Evolutionary conservation across 1,140 invertebrate genomes (phyloP).

Genomic region (Heliconius hewitsoni): DNA sequence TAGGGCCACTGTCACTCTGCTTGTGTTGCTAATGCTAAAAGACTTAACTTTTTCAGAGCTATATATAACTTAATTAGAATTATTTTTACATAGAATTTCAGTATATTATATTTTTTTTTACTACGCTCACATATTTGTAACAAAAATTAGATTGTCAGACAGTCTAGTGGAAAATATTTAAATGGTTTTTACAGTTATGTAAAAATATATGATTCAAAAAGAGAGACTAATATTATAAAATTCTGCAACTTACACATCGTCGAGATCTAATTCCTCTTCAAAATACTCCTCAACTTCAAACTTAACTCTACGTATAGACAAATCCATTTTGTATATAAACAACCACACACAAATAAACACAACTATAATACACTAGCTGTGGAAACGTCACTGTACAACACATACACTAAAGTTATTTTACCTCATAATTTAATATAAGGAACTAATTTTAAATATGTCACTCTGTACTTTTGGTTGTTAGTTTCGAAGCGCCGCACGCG

Average conservation of each 20-base stretch:
- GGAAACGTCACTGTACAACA: neutral
- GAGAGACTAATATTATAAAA: no score
- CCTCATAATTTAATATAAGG: constrained; percentile 22
- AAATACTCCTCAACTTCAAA: constrained; percentile 56
- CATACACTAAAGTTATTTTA: constrained; percentile 39
- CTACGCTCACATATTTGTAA: no score
- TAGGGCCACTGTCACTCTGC: no score
- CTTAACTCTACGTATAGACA: constrained; percentile 64
- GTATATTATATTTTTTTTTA: no score
- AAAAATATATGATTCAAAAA: no score
- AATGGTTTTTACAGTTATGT: no score
- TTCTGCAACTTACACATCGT: constrained; percentile 50
- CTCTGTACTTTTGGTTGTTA: constrained; percentile 20
- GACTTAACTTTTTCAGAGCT: no score
- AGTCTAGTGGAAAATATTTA: no score
- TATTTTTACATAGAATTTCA: no score
- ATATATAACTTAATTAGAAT: no score
- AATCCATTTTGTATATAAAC: constrained; percentile 55
- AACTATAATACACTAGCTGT: constrained; percentile 37
- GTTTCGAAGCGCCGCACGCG: constrained; percentile 51
- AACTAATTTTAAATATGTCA: constrained; percentile 40
- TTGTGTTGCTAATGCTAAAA: no score
- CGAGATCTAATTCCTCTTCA: constrained; percentile 56
- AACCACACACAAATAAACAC: neutral
- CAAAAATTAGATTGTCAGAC: no score